phyloP scores from a whole-genome alignment of 1,140 invertebrate species.

The Tetramorium alpestre region DNA sequence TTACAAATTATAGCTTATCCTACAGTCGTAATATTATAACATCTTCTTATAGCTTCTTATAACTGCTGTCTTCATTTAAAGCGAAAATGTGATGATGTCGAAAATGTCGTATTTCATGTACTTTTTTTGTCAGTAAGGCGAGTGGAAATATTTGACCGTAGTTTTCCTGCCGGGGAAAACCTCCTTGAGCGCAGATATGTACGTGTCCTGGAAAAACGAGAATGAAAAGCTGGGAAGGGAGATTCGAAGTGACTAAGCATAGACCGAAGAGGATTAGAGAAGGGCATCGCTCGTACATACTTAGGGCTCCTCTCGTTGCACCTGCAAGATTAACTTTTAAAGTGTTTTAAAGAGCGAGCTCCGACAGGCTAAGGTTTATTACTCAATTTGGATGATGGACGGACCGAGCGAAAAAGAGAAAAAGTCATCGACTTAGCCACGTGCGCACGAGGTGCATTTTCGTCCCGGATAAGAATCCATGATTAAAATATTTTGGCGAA shows the following conservation, averaged over 20 bases:
- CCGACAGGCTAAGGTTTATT: conserved; percentile 73
- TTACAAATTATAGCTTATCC: background rate
- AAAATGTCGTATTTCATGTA: conserved; percentile 43
- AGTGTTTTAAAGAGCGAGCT: conserved; percentile 63
- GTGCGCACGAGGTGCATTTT: background rate
- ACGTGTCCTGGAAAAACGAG: conserved; percentile 20
- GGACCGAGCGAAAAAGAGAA: conserved; percentile 62
- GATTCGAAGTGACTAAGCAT: background rate
- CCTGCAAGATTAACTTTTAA: conserved; percentile 79
- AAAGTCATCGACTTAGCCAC: background rate
- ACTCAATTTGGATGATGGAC: conserved; percentile 81
- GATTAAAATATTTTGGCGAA: conserved; percentile 45
- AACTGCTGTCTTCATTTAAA: conserved; percentile 8
- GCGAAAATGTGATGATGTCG: conserved; percentile 22
- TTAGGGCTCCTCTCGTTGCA: conserved; percentile 22
- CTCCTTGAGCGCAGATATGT: conserved; percentile 53
- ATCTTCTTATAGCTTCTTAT: background rate
- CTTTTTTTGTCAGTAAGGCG: background rate
- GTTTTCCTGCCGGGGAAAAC: conserved; percentile 43
- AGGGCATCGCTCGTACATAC: background rate
- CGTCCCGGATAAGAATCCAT: conserved; percentile 46
- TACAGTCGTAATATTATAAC: background rate
- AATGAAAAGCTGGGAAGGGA: conserved; percentile 24
- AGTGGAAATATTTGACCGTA: conserved; percentile 61
- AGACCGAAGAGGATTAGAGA: conserved; percentile 38